Conservation (phyloP, 2,888 invertebrate species). For the Coelinius sp. region DNA sequence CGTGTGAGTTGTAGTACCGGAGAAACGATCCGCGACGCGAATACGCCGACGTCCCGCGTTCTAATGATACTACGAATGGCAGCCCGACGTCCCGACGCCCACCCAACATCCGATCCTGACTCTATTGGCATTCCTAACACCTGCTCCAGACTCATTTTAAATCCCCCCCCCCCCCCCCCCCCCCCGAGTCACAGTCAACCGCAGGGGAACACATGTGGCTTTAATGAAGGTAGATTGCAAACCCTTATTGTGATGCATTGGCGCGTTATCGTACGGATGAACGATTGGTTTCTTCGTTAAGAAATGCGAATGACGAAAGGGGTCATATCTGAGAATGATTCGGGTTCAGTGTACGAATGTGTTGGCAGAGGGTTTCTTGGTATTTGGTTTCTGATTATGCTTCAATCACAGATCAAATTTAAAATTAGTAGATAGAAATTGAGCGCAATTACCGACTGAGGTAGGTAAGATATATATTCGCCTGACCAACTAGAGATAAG, state of each 20-base stretch:
- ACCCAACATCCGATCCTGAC: conserved; percentile 48
- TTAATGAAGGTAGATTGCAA: conserved; percentile 33
- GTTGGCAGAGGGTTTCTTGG: too few species aligned
- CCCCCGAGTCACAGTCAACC: background rate
- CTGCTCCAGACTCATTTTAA: background rate
- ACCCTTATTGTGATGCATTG: conserved; percentile 6
- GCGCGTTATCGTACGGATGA: background rate
- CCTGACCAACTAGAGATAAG: too few species aligned
- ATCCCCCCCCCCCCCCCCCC: background rate
- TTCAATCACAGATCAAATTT: too few species aligned
- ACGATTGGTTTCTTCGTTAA: background rate
- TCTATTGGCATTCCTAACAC: conserved; percentile 14
- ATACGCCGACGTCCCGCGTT: conserved; percentile 64
- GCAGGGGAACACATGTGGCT: conserved; percentile 24
- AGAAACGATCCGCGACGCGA: conserved; percentile 56
- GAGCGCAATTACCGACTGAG: too few species aligned
- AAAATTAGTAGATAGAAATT: too few species aligned
- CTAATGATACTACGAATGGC: conserved; percentile 55
- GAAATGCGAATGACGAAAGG: background rate
- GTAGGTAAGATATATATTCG: too few species aligned
- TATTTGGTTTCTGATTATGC: too few species aligned
- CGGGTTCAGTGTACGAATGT: too few species aligned
- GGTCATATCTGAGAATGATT: background rate
- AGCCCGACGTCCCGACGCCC: conserved; percentile 45
- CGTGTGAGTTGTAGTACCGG: conserved; percentile 38